A percentile compares a stretch with the other conserved stretches of the same genome.
Conservation (phyloP, 2,888 invertebrate species). For the Deroplatys truncata region DNA sequence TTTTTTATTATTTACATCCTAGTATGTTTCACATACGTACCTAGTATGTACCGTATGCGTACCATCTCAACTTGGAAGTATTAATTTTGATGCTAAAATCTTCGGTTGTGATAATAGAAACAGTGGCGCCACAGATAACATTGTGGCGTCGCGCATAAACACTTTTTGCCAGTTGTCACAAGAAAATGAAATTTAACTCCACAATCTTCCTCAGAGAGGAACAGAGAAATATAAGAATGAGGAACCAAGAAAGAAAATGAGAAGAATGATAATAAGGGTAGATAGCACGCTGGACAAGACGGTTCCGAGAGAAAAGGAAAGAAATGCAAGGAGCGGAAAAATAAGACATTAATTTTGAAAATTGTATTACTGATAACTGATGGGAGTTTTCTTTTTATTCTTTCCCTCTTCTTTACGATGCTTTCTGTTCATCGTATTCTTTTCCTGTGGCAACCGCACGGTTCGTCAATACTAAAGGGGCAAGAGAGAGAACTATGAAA, state of each 20-base stretch:
- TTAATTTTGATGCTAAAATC: no score
- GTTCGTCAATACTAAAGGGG: not conserved
- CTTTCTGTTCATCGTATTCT: not conserved
- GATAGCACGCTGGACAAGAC: not conserved
- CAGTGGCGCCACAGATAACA: no score
- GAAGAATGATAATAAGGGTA: not conserved
- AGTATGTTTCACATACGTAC: no score
- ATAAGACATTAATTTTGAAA: slow-evolving; percentile 11
- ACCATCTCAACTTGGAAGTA: no score
- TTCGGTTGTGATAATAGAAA: no score
- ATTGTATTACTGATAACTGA: not conserved
- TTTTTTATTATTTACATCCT: no score
- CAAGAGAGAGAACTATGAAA: not conserved
- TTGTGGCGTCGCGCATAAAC: not conserved
- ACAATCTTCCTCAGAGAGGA: not conserved
- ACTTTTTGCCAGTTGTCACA: not conserved
- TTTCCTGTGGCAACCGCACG: not conserved
- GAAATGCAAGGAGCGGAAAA: not conserved
- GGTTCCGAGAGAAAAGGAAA: not conserved
- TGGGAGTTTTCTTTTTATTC: not conserved
- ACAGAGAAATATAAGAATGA: not conserved
- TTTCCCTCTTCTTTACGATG: not conserved
- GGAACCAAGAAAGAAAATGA: not conserved
- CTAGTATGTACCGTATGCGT: no score
- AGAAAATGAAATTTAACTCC: not conserved